Evolutionary conservation across 2,888 invertebrate genomes (phyloP).

Genomic region (Tridacna crocea): DNA sequence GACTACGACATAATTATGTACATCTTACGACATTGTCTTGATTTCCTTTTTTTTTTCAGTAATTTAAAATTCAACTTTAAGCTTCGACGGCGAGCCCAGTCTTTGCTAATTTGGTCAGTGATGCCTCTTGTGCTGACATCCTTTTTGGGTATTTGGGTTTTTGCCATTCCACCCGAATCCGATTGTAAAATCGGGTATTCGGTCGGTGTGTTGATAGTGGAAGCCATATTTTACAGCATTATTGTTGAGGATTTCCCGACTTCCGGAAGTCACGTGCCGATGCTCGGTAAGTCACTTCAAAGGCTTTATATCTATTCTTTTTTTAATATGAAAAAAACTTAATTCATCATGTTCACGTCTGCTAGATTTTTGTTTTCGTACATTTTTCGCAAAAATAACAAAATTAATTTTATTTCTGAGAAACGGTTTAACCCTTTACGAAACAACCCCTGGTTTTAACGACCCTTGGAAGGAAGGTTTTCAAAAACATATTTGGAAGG

Average conservation of each 20-base stretch:
- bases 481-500: too few relatives aligned
- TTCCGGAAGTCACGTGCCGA: conserved; percentile 29
- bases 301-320: background rate
- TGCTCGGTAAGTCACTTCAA: conserved; percentile 32
- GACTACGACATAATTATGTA: too few relatives aligned
- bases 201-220: conserved; percentile 35
- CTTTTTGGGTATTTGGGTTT: conserved; percentile 48
- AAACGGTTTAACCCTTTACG: too few relatives aligned
- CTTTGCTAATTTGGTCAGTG: conserved; percentile 30
- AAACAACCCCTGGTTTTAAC: too few relatives aligned
- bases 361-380: too few relatives aligned
- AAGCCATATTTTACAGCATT: conserved; percentile 30
- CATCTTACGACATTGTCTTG: too few relatives aligned
- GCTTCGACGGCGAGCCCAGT: conserved; percentile 30
- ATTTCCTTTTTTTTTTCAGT: conserved; percentile 26
- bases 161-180: conserved; percentile 41
- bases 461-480: too few relatives aligned
- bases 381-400: too few relatives aligned
- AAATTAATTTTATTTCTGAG: too few relatives aligned
- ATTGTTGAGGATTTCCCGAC: conserved; percentile 37
- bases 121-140: conserved; percentile 47
- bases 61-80: conserved; percentile 44
- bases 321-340: background rate
- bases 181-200: conserved; percentile 31
- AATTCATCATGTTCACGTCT: too few relatives aligned